Evolutionary conservation across 2,888 invertebrate species (phyloP).

Genomic region (Vanessa cardui): DNA sequence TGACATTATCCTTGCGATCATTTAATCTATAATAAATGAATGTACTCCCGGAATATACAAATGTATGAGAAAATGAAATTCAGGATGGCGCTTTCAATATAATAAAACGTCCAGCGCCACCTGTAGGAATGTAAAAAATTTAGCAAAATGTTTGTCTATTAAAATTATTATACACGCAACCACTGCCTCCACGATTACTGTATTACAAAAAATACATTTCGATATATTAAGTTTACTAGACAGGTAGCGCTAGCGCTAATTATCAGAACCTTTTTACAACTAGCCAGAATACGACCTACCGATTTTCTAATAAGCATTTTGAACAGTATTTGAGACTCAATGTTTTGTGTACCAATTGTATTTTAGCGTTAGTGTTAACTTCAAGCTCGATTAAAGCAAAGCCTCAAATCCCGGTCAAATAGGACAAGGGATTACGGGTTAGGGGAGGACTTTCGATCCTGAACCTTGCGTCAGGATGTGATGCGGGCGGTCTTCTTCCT

Average conservation of each 20-base stretch:
- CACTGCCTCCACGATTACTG: constrained; percentile 66
- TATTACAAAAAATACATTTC: constrained; percentile 5
- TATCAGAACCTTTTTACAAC: constrained; percentile 29
- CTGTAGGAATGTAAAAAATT: constrained; percentile 51
- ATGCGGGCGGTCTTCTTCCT: constrained; percentile 69
- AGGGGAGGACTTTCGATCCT: constrained; percentile 48
- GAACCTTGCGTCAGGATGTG: constrained; percentile 76
- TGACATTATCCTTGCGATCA: constrained; percentile 25
- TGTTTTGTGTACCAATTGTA: constrained; percentile 36
- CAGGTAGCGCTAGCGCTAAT: constrained; percentile 45
- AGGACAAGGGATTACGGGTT: constrained; percentile 39
- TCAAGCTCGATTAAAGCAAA: constrained; percentile 45
- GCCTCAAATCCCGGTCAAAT: constrained; percentile 50
- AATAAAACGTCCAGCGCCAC: constrained; percentile 74
- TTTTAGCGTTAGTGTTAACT: constrained; percentile 26
- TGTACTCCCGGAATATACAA: constrained; percentile 1
- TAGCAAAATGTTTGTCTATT: constrained; percentile 18
- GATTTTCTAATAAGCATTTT: constrained; percentile 45
- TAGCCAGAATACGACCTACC: constrained; percentile 40
- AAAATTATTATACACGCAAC: constrained; percentile 56
- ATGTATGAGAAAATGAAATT: constrained; percentile 50
- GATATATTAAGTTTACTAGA: constrained; percentile 25
- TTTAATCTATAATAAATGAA: constrained; percentile 9
- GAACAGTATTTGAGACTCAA: constrained; percentile 66
- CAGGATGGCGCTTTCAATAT: constrained; percentile 76